A percentile compares a stretch with the other conserved stretches of the same genome.
Evolutionary conservation across 2,113 vertebrate genomes (phyloP).

Genomic region (Dendrocopos noguchii): DNA sequence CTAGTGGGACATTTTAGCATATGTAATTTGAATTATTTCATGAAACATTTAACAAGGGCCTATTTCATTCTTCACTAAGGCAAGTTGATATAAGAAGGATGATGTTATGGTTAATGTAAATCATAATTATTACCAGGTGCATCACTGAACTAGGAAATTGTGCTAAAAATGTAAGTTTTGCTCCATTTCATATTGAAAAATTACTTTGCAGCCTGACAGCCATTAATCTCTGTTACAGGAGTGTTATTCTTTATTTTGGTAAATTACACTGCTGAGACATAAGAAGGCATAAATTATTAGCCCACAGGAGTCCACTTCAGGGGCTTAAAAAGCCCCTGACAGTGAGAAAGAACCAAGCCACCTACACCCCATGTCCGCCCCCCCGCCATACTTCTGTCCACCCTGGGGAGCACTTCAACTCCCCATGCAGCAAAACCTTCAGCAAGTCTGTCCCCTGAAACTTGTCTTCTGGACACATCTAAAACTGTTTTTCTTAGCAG

Average conservation of each 20-base stretch:
- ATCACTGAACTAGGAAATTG: constrained; percentile 62
- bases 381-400: not conserved
- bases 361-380: not conserved
- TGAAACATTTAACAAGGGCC: constrained; percentile 55
- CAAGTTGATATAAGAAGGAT: constrained; percentile 44
- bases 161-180: constrained; percentile 58
- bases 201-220: constrained; percentile 12
- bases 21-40: constrained; percentile 51
- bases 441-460: not conserved
- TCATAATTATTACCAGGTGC: constrained; percentile 63
- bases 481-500: not conserved
- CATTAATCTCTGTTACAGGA: constrained; percentile 39
- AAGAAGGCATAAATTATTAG: constrained; percentile 36
- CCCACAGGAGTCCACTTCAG: not conserved
- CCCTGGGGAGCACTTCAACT: not conserved
- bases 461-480: not conserved
- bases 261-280: constrained; percentile 12
- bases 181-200: constrained; percentile 65
- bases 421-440: not conserved
- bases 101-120: constrained; percentile 49
- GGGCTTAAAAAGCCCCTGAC: not conserved
- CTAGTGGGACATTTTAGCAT: constrained; percentile 11
- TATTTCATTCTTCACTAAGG: constrained; percentile 50
- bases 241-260: constrained; percentile 24
- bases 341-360: not conserved